Evolutionary conservation across 2,888 invertebrate genomes (phyloP), one percentile per base, ranked within the genome.

Genomic region (Mamestra brassicae): DNA sequence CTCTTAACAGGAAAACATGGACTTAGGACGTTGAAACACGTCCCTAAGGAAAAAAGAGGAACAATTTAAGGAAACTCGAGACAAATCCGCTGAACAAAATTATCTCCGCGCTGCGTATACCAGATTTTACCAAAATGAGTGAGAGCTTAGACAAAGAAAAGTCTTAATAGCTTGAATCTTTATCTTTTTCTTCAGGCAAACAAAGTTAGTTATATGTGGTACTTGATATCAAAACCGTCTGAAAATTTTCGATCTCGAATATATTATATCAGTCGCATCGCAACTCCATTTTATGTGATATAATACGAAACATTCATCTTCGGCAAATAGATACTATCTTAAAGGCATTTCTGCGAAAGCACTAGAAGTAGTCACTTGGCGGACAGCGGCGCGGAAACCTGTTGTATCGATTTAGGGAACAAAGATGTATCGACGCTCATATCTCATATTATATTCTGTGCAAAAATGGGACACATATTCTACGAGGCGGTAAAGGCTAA

Each of bases 11-110:
- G 79, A 81, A 78, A 85, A 81, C 81, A 64, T 72, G 61, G 63
- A 78, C 74, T 85, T 71, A 78, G 81, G 63, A 78, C 72, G 78
- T 69, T 75, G 76, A 81, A 85, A 85, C 71, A 72, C 67, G 71
- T 75, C 81, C 79, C 81, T 77, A 38, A 74, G 76, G 81, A 84
- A 71, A 74, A 74, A 77, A 81, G 65, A 79, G 62, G 65, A 70
- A 78, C 74, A 74, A 75, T 78, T 83, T 77, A 74, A 71, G 55
- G 42, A 70, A 74, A 66, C 60, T 66, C 52, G 63, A 55, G 61
- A 66, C 71, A 77, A 77, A 72, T 74, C 65, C 61, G 54, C 55
- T 61, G 62, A 38, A 64, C 62, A 63, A 74, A 83, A 83, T 84
- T 80, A 73, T 84, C 57, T 78, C 36, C 78, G 70, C 54, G 58